A percentile compares a stretch with the other conserved stretches of the same genome.
Conservation (phyloP, 2,113 vertebrate species). For the Gadus chalcogrammus region DNA sequence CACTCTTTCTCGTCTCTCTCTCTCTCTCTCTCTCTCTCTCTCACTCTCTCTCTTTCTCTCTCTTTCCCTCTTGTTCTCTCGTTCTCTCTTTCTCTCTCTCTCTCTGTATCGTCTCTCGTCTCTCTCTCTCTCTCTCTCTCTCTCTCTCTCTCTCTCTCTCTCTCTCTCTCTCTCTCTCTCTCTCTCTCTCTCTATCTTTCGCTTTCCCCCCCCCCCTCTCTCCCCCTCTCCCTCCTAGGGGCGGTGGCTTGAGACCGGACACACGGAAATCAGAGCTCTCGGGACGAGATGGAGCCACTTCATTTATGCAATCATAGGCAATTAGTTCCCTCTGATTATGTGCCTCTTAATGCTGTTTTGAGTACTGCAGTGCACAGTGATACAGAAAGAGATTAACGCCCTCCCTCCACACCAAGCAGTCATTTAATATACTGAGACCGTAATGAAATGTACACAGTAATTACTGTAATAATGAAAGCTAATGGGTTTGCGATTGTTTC, state of each 20-base stretch:
- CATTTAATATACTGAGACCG: conserved; percentile 67
- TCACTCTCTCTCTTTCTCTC: no score
- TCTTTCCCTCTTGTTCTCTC: no score
- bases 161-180: no score
- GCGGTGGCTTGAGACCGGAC: conserved; percentile 52
- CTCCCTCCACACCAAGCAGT: conserved; percentile 60
- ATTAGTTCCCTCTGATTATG: conserved; percentile 82
- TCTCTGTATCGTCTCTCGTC: no score
- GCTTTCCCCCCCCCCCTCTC: no score
- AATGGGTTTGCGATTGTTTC: conserved; percentile 62
- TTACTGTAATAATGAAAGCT: conserved; percentile 69
- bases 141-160: no score
- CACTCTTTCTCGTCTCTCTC: conserved; percentile 6
- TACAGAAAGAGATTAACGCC: conserved; percentile 68
- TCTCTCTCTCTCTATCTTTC: no score
- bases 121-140: no score
- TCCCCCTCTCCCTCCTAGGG: no score
- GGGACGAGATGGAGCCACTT: conserved; percentile 60
- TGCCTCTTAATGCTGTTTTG: conserved; percentile 75
- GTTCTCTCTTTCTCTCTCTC: no score
- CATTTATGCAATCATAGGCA: conserved; percentile 76
- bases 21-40: no score
- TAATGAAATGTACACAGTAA: conserved; percentile 75
- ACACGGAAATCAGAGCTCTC: conserved; percentile 46
- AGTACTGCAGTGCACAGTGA: conserved; percentile 72